Conservation (phyloP, 2,797 vertebrate genomes). For the Paedocypris micromegethes region DNA sequence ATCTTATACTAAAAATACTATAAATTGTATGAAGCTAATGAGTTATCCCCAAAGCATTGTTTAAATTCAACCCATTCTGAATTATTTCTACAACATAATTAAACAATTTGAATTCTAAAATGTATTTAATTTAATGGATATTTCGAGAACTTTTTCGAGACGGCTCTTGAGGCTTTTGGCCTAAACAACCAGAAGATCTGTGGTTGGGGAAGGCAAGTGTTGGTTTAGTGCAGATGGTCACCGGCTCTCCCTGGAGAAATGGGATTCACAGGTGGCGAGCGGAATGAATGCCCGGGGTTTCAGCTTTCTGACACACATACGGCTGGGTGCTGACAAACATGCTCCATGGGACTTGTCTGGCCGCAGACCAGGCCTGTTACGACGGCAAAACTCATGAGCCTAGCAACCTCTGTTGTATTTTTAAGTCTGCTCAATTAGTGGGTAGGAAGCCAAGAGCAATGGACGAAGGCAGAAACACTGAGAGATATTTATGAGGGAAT, state of each 20-base stretch:
- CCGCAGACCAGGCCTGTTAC: constrained; percentile 42
- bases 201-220: constrained; percentile 26
- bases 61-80: no score
- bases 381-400: constrained; percentile 46
- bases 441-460: constrained; percentile 33
- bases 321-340: constrained; percentile 52
- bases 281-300: constrained; percentile 52
- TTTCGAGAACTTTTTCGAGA: not conserved
- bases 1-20: no score
- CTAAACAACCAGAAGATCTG: constrained; percentile 43
- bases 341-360: constrained; percentile 46
- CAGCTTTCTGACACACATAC: constrained; percentile 66
- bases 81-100: no score
- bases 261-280: constrained; percentile 43
- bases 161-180: constrained; percentile 51
- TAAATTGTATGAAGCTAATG: no score
- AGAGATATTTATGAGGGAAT: constrained; percentile 1
- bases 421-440: constrained; percentile 55
- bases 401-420: constrained; percentile 55
- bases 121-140: no score
- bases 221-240: constrained; percentile 15
- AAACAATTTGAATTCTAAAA: no score
- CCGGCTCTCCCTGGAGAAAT: constrained; percentile 42
- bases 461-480: not conserved
- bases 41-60: no score